Evolutionary conservation across 2,113 vertebrate species (phyloP).

Genomic region (Chroicocephalus ridibundus): DNA sequence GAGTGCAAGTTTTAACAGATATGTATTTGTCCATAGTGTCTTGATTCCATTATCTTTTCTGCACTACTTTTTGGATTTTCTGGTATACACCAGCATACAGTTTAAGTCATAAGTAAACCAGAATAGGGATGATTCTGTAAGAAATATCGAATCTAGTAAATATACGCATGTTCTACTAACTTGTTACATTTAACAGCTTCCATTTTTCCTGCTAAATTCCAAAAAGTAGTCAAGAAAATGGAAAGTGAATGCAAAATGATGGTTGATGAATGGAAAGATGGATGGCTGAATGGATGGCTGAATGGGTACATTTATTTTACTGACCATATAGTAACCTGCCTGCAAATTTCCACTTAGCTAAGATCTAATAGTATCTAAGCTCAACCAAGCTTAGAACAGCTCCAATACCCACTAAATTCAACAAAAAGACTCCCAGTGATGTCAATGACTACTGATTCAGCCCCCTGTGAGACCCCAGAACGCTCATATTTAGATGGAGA

Average conservation of each 20-base stretch:
- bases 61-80: slow-evolving; percentile 46
- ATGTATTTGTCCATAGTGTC: background rate
- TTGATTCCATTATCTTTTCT: slow-evolving; percentile 3
- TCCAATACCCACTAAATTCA: background rate
- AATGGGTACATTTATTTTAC: background rate
- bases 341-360: background rate
- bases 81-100: background rate
- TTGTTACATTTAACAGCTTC: background rate
- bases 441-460: background rate
- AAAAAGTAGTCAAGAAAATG: slow-evolving; percentile 4
- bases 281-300: background rate
- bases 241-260: background rate
- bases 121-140: background rate
- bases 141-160: background rate
- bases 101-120: background rate
- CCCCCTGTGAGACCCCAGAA: background rate
- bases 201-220: background rate
- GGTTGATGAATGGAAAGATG: background rate
- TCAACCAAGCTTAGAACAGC: background rate
- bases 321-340: background rate
- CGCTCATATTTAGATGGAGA: background rate
- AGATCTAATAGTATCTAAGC: background rate
- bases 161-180: background rate
- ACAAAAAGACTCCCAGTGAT: background rate
- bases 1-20: background rate